Base-by-base conservation (phyloP, 2,888 invertebrate genomes). In the Heteromyza rotundicornis region DNA sequence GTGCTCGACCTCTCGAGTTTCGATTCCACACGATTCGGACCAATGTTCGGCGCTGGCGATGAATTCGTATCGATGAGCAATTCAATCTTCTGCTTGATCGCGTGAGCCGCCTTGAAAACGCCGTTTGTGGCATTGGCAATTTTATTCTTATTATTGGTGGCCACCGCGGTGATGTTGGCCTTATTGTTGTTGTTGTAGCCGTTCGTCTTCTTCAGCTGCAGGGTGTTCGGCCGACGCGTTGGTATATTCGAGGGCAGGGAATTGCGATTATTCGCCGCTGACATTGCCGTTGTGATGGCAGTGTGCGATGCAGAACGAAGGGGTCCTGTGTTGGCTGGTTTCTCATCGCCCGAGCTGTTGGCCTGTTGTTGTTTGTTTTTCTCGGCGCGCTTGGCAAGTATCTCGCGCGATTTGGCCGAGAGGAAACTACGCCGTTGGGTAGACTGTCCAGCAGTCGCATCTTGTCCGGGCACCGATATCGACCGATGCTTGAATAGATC, bases 1-100 rank as follows among this genome's bases (percentile, higher is more conserved):
- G 84, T 84, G 69, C 82, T 83, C n/a, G 84, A 84, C 22, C 84
- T 76, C 66, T 83, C 84, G 63, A 84, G 70, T 69, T 83, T 83
- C 32, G 80, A 77, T 68, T 76, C 73, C 50, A 74, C 67, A 47
- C 64, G 20, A 59, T 32, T 27, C 36, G 52, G 20, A 3, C 50
- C 51, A 12, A n/a, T n/a, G n/a, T n/a, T n/a, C n/a, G n/a, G n/a
- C n/a, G 62, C 53, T 53, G 61, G 52, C 60, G 64, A 27, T 63
- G 57, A 52, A 19, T 47, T 57, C 59, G 62, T 22, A 51, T 78
- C 76, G 59, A 80, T 79, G 58, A 80, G 77, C 66, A 81, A 70
- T 63, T 81, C 80, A 57, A 82, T 74, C 58, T 80, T 80, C 62
- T 80, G 79, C 64, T 77, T 78, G 22, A 80, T 77, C 54, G 76